Evolutionary conservation across 2,797 vertebrate genomes (phyloP).

Genomic region (Sardinella longiceps): DNA sequence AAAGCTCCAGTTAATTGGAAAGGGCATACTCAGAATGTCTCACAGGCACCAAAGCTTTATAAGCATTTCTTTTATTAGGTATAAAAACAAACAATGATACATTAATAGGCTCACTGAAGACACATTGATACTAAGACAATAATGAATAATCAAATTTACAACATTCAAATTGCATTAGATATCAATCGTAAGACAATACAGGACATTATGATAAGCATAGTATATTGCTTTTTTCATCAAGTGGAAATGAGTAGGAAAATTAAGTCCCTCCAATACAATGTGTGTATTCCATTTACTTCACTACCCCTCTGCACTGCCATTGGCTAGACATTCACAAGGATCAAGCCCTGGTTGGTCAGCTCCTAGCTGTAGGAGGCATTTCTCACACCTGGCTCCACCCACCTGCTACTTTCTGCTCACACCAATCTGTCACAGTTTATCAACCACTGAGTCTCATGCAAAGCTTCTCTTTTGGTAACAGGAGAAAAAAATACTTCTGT

Average conservation of each 20-base stretch:
- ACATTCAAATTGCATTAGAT: slow-evolving; percentile 49
- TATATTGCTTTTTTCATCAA: slow-evolving; percentile 11
- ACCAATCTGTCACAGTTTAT: not conserved
- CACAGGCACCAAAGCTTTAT: not conserved
- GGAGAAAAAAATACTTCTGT: no score
- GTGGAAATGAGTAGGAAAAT: not conserved
- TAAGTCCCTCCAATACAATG: not conserved
- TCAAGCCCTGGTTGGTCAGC: not conserved
- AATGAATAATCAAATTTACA: slow-evolving; percentile 33
- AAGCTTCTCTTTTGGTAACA: not conserved
- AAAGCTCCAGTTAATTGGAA: not conserved
- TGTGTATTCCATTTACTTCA: not conserved
- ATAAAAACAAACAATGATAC: slow-evolving; percentile 71
- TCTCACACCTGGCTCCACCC: not conserved
- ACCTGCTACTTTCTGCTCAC: not conserved
- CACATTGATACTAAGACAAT: slow-evolving; percentile 45
- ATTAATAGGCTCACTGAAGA: slow-evolving; percentile 48
- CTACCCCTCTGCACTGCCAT: not conserved
- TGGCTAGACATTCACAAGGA: not conserved
- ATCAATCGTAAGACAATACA: slow-evolving; percentile 35
- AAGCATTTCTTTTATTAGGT: slow-evolving; percentile 64
- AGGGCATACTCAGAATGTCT: not conserved
- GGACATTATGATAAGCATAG: slow-evolving; percentile 17
- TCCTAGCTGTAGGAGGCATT: not conserved
- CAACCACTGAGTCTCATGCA: not conserved